A percentile compares a stretch with the other conserved stretches of the same genome.
Conservation (phyloP, 1,140 invertebrate species). For the Macrosteles quadrilineatus region DNA sequence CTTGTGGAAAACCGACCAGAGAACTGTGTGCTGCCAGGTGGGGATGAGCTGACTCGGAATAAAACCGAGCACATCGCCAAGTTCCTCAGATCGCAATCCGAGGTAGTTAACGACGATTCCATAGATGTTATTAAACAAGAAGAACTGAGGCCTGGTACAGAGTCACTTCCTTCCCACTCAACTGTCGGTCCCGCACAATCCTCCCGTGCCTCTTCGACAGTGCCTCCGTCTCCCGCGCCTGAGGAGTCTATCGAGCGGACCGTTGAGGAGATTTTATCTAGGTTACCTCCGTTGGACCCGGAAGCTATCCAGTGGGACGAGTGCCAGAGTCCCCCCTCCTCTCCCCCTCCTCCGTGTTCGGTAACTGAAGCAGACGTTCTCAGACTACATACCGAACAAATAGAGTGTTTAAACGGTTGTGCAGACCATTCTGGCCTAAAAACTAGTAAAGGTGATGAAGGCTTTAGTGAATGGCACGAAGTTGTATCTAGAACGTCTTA, state of each 20-base stretch:
- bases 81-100: conserved; percentile 54
- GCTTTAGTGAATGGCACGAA: conserved; percentile 83
- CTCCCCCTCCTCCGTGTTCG: conserved; percentile 39
- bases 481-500: conserved; percentile 67
- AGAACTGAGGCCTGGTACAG: conserved; percentile 28
- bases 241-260: conserved; percentile 35
- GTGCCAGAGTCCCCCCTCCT: conserved; percentile 43
- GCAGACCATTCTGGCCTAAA: conserved; percentile 49
- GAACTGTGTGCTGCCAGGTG: conserved; percentile 50
- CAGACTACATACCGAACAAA: conserved; percentile 50
- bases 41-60: conserved; percentile 43
- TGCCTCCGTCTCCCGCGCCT: conserved; percentile 22
- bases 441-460: conserved; percentile 9
- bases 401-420: conserved; percentile 64
- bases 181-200: conserved; percentile 17
- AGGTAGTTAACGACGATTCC: conserved; percentile 39
- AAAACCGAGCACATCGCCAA: conserved; percentile 62
- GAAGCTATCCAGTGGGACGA: conserved; percentile 57
- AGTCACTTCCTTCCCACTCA: conserved; percentile 19
- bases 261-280: conserved; percentile 59
- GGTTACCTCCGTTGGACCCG: conserved; percentile 63
- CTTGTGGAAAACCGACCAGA: conserved; percentile 39
- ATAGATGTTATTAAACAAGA: conserved; percentile 33
- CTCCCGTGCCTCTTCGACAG: neutral
- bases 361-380: conserved; percentile 50